Evolutionary conservation across 30 jellyfish, hydroid and myxozoan species (phyloP), one percentile per base, ranked within the genome.

Genomic region (Phacellophora camtschatica): DNA sequence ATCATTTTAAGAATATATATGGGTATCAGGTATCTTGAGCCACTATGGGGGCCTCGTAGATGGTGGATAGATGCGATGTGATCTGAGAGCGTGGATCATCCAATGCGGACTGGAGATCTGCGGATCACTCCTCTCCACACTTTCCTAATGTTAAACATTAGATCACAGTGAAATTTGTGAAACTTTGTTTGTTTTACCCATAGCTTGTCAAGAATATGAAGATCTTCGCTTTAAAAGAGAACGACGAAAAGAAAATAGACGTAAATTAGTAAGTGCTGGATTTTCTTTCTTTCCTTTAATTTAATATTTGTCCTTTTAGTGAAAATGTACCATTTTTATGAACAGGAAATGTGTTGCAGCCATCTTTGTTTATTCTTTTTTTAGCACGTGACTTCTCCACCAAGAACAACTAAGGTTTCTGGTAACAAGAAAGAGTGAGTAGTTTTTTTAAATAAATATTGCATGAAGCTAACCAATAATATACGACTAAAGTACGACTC

Each of bases 121-220:
- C n/a, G n/a, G n/a, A n/a, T n/a, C n/a, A n/a, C n/a, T n/a, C n/a
- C n/a, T 15, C 8, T 4, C 4, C 49, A 18, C 25, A 5, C 13
- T 7, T 79, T 22, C 32, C 29, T 49, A 5, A 4, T 24, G 49
- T 71, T 10, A 12, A 24, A 75, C n/a, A n/a, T n/a, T n/a, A n/a
- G n/a, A n/a, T n/a, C n/a, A n/a, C n/a, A n/a, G n/a, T n/a, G n/a
- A n/a, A n/a, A n/a, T n/a, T n/a, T n/a, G n/a, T n/a, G n/a, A n/a
- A n/a, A 9, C 6, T 50, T 67, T 33, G 18, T 25, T 32, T 18
- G 42, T 30, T 35, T 18, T 41, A 35, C 35, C 48, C 46, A 2
- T 46, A 91, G 98, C 92, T 69, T 91, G 98, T 48, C 98, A 83
- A 82, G 98, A 91, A 54, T 91, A 65, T 64, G 98, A 91, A 51